A percentile compares a stretch with the other conserved stretches of the same genome.
These are phyloP conservation scores for Molanna angustata DNA, from an alignment of 2,888 invertebrate genomes.

Conservation along the genomic window DNA sequence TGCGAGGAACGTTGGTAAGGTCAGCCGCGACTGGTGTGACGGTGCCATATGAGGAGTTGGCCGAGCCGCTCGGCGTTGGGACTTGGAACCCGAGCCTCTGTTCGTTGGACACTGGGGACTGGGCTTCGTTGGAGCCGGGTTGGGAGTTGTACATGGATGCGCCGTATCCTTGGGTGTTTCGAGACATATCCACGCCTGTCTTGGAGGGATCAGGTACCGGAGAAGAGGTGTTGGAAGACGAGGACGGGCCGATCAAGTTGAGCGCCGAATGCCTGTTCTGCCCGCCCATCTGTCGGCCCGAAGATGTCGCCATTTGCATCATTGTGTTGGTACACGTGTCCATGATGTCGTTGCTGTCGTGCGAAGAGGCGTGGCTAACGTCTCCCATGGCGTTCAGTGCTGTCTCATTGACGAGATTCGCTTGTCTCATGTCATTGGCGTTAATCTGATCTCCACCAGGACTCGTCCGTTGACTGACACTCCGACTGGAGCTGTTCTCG, in stretches of 20 bases:
- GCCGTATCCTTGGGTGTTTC: constrained; percentile 16
- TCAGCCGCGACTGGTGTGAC: constrained; percentile 31
- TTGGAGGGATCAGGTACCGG: constrained; percentile 28
- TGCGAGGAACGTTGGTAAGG: constrained; percentile 27
- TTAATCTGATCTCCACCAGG: constrained; percentile 52
- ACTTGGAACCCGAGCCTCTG: constrained; percentile 33
- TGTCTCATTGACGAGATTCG: constrained; percentile 34
- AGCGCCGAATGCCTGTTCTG: constrained; percentile 32
- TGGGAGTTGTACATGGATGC: constrained; percentile 28
- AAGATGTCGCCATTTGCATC: constrained; percentile 32
- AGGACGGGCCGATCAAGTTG: constrained; percentile 32
- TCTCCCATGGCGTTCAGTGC: constrained; percentile 35
- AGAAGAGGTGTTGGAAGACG: constrained; percentile 29
- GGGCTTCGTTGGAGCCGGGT: constrained; percentile 27
- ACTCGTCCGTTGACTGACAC: constrained; percentile 37
- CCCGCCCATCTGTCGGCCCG: constrained; percentile 30
- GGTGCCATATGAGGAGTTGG: constrained; percentile 30
- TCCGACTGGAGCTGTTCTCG: constrained; percentile 32
- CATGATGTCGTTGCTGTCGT: constrained; percentile 33
- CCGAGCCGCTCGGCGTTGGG: constrained; percentile 32
- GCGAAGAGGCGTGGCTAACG: constrained; percentile 32
- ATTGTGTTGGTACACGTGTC: constrained; percentile 33
- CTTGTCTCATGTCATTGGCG: constrained; percentile 43
- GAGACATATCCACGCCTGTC: constrained; percentile 24
- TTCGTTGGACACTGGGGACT: constrained; percentile 32